Percentiles rank a stretch among this genome's conserved stretches.
Conservation (phyloP, 2,113 vertebrate genomes). For the Myiagra hebetior region DNA sequence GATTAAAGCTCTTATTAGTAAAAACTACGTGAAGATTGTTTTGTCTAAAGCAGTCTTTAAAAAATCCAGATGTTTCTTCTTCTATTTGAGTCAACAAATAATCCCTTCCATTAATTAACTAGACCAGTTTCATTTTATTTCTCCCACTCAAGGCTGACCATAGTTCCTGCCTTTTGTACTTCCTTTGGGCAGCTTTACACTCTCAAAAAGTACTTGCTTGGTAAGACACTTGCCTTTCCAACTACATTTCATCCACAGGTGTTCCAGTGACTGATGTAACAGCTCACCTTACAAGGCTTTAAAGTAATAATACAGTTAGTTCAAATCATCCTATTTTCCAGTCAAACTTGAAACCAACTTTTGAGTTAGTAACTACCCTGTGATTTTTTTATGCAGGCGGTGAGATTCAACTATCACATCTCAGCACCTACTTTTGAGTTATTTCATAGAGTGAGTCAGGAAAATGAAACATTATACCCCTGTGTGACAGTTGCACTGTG, state of each 20-base stretch:
- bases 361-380: not conserved
- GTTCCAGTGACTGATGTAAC: not conserved
- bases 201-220: not conserved
- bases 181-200: not conserved
- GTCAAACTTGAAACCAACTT: not conserved
- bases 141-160: not conserved
- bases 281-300: not conserved
- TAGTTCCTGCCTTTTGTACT: not conserved
- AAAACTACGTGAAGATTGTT: not conserved
- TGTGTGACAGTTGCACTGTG: not conserved
- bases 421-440: slow-evolving; percentile 3
- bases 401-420: not conserved
- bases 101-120: not conserved
- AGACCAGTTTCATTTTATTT: not conserved
- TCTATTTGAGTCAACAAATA: not conserved
- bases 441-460: not conserved
- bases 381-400: not conserved
- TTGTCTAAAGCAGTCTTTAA: not conserved
- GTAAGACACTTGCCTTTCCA: not conserved
- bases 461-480: slow-evolving; percentile 17
- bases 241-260: not conserved
- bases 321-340: not conserved
- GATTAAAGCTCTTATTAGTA: not conserved
- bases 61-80: not conserved
- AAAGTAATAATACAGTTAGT: not conserved